Conservation (phyloP, 2,113 vertebrate species). For the Labrus mixtus region DNA sequence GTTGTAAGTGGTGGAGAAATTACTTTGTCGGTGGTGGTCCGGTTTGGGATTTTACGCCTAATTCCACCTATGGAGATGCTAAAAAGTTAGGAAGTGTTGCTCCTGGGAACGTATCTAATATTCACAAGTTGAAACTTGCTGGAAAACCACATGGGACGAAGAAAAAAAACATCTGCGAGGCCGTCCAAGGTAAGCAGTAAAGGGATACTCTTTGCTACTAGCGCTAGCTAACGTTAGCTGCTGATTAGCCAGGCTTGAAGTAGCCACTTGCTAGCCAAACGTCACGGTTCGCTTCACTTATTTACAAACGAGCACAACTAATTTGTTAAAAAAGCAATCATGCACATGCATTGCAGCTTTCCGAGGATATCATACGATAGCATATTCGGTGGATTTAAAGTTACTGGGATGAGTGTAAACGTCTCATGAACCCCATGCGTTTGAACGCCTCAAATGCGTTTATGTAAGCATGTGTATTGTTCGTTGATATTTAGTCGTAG, state of each 20-base stretch:
- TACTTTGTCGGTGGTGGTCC: slow-evolving; percentile 81
- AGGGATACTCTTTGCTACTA: slow-evolving; percentile 64
- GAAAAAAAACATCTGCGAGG: slow-evolving; percentile 72
- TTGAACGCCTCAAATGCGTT: slow-evolving; percentile 63
- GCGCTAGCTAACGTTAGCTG: slow-evolving; percentile 67
- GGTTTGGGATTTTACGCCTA: slow-evolving; percentile 53
- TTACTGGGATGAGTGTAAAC: slow-evolving; percentile 35
- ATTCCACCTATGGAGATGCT: slow-evolving; percentile 42
- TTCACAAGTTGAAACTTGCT: background rate
- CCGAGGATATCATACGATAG: rapidly evolving
- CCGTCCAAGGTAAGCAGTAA: slow-evolving; percentile 81
- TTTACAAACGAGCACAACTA: background rate
- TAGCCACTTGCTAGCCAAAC: slow-evolving; percentile 68
- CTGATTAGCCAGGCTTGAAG: slow-evolving; percentile 73
- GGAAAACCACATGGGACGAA: slow-evolving; percentile 64
- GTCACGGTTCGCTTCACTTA: slow-evolving; percentile 4
- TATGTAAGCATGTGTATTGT: slow-evolving; percentile 77
- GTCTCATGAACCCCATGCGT: slow-evolving; percentile 43
- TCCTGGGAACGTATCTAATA: background rate
- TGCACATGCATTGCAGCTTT: background rate
- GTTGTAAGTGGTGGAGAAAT: slow-evolving; percentile 85
- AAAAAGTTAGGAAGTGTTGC: slow-evolving; percentile 57
- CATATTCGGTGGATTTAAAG: slow-evolving; percentile 11
- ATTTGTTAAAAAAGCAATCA: background rate
- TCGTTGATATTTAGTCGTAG: slow-evolving; percentile 48